Percentiles rank a stretch among this genome's conserved stretches.
Evolutionary conservation across 1,140 invertebrate genomes (phyloP).

Genomic region (Leptinotarsa defecta): DNA sequence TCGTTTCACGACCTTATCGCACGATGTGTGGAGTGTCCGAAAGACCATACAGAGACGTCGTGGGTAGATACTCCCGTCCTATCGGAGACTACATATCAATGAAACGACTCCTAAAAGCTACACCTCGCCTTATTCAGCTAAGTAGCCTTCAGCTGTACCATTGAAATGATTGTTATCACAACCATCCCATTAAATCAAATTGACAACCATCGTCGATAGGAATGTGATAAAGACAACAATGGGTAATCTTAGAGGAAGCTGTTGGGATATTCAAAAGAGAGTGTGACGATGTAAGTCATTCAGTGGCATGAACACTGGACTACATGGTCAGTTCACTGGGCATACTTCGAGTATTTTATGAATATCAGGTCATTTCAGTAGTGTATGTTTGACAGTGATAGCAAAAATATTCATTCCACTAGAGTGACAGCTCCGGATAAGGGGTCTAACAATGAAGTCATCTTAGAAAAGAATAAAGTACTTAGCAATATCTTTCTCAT

Average conservation of each 20-base stretch:
- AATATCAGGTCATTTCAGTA: too few relatives aligned
- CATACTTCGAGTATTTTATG: too few relatives aligned
- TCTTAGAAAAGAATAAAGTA: too few relatives aligned
- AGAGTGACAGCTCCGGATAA: too few relatives aligned
- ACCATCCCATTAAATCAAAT: constrained; percentile 22
- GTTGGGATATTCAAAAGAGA: background rate
- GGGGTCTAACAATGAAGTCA: too few relatives aligned
- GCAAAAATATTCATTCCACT: too few relatives aligned
- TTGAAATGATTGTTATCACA: constrained; percentile 15
- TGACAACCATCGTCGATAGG: constrained; percentile 17
- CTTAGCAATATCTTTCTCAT: too few relatives aligned
- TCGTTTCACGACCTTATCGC: too few relatives aligned
- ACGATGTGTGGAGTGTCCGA: background rate
- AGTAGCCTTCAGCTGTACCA: constrained; percentile 15
- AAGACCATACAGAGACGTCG: background rate
- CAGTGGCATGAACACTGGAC: background rate
- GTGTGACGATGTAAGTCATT: background rate
- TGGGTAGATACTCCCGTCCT: constrained; percentile 6
- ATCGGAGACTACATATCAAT: constrained; percentile 15
- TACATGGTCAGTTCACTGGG: too few relatives aligned
- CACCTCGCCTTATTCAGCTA: constrained; percentile 19
- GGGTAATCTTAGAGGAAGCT: background rate
- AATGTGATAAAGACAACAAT: constrained; percentile 7
- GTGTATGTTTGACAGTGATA: too few relatives aligned
- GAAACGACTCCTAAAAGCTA: constrained; percentile 10